Conservation (phyloP, 92 coral and sea anemone species). For the Ricordea florida region DNA sequence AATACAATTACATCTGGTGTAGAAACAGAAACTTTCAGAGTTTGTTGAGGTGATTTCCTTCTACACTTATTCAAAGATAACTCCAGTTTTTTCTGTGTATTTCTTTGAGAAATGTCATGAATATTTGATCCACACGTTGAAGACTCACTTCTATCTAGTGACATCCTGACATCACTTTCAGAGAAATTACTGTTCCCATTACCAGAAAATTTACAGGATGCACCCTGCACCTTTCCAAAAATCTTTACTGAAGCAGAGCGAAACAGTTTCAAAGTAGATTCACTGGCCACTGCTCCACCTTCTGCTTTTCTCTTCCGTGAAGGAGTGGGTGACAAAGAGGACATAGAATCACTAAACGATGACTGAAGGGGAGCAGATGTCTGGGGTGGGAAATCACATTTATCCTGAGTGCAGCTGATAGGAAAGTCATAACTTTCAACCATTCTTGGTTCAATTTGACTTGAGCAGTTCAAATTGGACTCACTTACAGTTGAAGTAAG, state of each 20-base stretch:
- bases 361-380: too few relatives aligned
- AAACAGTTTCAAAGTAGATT: conserved; percentile 23
- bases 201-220: neutral
- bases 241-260: neutral
- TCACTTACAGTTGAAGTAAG: too few relatives aligned
- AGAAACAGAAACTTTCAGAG: neutral
- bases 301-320: conserved; percentile 29
- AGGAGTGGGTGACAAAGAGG: neutral
- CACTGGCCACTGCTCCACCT: neutral
- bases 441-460: too few relatives aligned
- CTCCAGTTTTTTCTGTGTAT: neutral
- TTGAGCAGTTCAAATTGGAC: too few relatives aligned
- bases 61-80: conserved; percentile 14
- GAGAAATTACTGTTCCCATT: neutral
- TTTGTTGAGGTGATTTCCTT: neutral
- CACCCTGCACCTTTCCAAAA: neutral
- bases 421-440: too few relatives aligned
- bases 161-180: neutral
- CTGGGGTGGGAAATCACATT: too few relatives aligned
- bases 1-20: conserved; percentile 5
- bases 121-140: too few relatives aligned
- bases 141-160: too few relatives aligned
- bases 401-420: too few relatives aligned
- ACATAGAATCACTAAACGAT: neutral
- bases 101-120: neutral